Base-by-base conservation (phyloP, 2,888 invertebrate genomes). In the Gortyna flavago region DNA sequence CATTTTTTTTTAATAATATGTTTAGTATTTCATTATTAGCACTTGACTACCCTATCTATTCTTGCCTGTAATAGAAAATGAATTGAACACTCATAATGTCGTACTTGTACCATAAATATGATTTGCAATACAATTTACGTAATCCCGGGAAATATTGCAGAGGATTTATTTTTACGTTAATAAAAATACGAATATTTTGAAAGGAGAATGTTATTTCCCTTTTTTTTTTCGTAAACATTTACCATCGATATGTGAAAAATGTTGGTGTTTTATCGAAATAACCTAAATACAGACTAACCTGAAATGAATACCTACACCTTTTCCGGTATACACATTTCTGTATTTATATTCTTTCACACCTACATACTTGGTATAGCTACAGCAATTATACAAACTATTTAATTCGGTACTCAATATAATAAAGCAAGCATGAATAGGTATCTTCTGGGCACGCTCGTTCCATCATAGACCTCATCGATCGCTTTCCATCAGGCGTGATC, bases 41-140 rank as follows among this genome's bases (percentile, higher is more conserved):
- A 38, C 11, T 69, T 76, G 71, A 6, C 25, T 84, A 81, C 80
- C 80, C 80, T 81, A 79, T 83, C 73, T 71, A 35, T 69, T 76
- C 65, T 77, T 74, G 68, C 66, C 70, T 72, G 79, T 88, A 89
- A 90, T 89, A 87, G 85, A 87, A 89, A 86, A 87, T 86, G 83
- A 85, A 88, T 87, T 86, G 83, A 80, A 85, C 72, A 85, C 85
- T 81, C 81, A 84, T 89, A 90, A 87, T 87, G 86, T 85, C 85
- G 80, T 82, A 72, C 82, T 81, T 85, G 84, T 82, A 77, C 84
- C 85, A 85, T 89, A 86, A 90, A 90, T 87, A 90, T 89, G 87
- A 84, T 84, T 84, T 84, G 86, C 84, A 67, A 80, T 83, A 83
- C 84, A 83, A 83, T 84, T 76, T 72, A 83, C 77, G 85, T 83